A percentile compares a stretch with the other conserved stretches of the same genome.
Conservation (phyloP, 1,140 invertebrate species). For the Tachypleus tridentatus region DNA sequence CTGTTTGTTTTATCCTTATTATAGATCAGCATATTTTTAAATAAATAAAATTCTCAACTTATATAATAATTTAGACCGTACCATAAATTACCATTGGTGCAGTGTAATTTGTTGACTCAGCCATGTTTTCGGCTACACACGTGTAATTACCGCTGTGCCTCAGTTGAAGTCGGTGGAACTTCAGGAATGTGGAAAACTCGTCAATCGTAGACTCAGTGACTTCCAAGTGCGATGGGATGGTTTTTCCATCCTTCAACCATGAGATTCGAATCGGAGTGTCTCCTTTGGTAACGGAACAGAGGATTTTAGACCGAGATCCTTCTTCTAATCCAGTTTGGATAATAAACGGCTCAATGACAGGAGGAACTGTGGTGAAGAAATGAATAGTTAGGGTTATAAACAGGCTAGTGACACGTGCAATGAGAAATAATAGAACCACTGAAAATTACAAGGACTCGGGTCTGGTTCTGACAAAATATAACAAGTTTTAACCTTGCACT, state of each 20-base stretch:
- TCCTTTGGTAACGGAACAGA: conserved; percentile 36
- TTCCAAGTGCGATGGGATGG: conserved; percentile 33
- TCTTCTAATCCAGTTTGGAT: conserved; percentile 48
- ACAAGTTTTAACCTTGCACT: too few relatives aligned
- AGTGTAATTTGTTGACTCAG: conserved; percentile 32
- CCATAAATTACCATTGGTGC: conserved; percentile 35
- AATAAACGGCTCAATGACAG: conserved; percentile 51
- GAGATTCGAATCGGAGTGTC: conserved; percentile 34
- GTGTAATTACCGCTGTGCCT: conserved; percentile 39
- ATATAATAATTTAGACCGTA: conserved; percentile 19
- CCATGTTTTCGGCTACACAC: conserved; percentile 34
- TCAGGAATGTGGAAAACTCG: conserved; percentile 21
- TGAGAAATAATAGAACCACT: too few relatives aligned
- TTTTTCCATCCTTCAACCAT: conserved; percentile 35
- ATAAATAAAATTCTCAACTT: too few relatives aligned
- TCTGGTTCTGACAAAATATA: too few relatives aligned
- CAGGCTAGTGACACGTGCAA: too few relatives aligned
- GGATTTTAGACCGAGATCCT: conserved; percentile 52
- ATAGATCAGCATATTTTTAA: too few relatives aligned
- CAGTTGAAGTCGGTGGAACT: conserved; percentile 27
- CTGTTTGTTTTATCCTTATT: too few relatives aligned
- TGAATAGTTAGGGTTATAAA: too few relatives aligned
- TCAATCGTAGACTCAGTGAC: conserved; percentile 16
- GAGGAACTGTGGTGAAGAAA: conserved; percentile 42
- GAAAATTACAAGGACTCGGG: too few relatives aligned